Evolutionary conservation across 2,888 invertebrate species (phyloP).

Genomic region (Galerucella nymphaeae): DNA sequence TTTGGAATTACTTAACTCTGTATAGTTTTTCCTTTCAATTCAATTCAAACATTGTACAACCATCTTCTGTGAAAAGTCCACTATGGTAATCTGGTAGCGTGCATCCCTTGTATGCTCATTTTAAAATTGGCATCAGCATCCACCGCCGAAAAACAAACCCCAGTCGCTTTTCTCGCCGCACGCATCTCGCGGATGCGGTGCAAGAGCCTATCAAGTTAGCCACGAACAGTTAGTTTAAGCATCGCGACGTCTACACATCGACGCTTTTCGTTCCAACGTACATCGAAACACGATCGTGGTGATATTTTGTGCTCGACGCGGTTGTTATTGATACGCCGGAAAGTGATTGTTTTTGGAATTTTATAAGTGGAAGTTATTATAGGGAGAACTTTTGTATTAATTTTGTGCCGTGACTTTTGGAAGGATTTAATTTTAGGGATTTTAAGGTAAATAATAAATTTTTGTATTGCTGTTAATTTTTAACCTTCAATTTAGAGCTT

Average conservation of each 20-base stretch:
- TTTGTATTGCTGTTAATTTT: no score
- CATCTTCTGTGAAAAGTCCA: no score
- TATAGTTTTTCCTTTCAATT: no score
- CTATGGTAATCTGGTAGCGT: no score
- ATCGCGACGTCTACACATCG: conserved; percentile 18
- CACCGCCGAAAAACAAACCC: conserved; percentile 6
- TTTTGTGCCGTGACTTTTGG: background rate
- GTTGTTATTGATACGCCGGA: background rate
- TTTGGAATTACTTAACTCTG: no score
- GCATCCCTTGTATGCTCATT: no score
- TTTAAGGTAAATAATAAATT: background rate
- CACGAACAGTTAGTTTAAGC: conserved; percentile 23
- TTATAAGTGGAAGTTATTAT: background rate
- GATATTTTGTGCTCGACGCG: background rate
- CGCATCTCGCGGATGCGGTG: conserved; percentile 32
- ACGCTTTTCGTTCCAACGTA: background rate
- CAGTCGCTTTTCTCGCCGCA: conserved; percentile 22
- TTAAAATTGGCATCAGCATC: background rate
- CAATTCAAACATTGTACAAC: no score
- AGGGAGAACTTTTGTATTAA: background rate
- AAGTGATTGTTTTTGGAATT: conserved; percentile 6
- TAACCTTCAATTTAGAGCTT: no score
- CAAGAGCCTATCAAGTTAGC: conserved; percentile 14
- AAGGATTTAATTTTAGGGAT: background rate
- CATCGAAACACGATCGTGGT: conserved; percentile 10